Percentiles rank a stretch among this genome's conserved stretches.
Conservation (phyloP, 2,888 invertebrate genomes). For the Drepanosiphum platanoidis region DNA sequence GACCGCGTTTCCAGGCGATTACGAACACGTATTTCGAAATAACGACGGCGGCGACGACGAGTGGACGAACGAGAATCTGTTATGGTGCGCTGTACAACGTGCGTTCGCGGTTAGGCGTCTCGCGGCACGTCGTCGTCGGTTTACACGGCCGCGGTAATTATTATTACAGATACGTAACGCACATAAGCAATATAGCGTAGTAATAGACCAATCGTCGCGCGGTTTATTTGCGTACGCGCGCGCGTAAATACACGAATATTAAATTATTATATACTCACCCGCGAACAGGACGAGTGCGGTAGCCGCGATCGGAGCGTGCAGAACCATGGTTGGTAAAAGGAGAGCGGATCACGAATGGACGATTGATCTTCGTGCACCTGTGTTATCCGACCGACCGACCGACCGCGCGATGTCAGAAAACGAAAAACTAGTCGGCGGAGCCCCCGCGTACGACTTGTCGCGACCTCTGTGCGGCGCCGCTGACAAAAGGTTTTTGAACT, state of each 20-base stretch:
- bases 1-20: too few relatives aligned
- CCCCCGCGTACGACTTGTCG: conserved; percentile 50
- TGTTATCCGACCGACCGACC: too few relatives aligned
- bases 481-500: conserved; percentile 59
- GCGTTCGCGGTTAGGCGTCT: too few relatives aligned
- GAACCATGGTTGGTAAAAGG: conserved; percentile 42
- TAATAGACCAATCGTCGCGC: too few relatives aligned
- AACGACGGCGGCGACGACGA: background rate
- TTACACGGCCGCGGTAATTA: too few relatives aligned
- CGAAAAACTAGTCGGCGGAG: conserved; percentile 23
- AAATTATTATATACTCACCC: conserved; percentile 64
- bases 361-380: conserved; percentile 4
- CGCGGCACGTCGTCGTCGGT: too few relatives aligned
- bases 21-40: too few relatives aligned
- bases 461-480: conserved; percentile 54
- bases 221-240: background rate
- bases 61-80: background rate
- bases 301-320: conserved; percentile 38
- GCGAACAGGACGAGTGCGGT: conserved; percentile 63
- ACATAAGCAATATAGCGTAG: background rate
- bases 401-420: conserved; percentile 10
- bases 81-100: too few relatives aligned
- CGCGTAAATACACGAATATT: background rate
- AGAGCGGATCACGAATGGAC: conserved; percentile 43
- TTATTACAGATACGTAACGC: too few relatives aligned